Percentiles rank a stretch among this genome's conserved stretches.
Evolutionary conservation across 2,797 vertebrate genomes (phyloP).

Genomic region (Sebastes vulpes): DNA sequence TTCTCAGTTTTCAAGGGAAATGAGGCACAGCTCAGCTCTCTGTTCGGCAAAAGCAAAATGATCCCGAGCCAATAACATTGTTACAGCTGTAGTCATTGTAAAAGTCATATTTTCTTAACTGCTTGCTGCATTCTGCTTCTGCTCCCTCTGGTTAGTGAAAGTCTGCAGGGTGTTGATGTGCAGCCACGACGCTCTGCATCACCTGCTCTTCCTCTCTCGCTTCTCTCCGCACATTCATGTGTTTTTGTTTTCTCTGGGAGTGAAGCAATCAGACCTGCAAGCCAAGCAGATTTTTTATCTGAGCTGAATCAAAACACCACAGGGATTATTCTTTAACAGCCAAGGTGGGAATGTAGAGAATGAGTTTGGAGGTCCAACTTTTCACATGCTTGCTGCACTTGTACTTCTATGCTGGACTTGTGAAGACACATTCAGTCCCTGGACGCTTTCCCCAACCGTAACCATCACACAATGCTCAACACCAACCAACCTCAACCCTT

Average conservation of each 20-base stretch:
- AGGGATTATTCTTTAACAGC: background rate
- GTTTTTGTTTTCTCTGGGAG: background rate
- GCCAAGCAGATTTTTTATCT: background rate
- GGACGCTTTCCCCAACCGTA: background rate
- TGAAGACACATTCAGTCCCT: background rate
- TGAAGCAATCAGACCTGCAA: background rate
- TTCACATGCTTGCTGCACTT: background rate
- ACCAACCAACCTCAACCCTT: background rate
- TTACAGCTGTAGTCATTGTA: background rate
- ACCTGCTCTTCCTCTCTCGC: conserved; percentile 10
- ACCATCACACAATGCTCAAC: background rate
- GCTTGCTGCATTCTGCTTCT: background rate
- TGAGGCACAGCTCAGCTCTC: background rate
- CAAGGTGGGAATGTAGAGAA: background rate
- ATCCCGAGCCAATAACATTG: background rate
- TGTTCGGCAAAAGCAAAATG: conserved; percentile 1
- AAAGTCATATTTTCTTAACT: background rate
- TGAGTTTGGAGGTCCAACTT: background rate
- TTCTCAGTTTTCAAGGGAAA: conserved; percentile 8
- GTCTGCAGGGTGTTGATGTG: background rate
- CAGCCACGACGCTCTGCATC: background rate
- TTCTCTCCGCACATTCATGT: background rate
- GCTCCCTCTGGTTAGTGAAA: background rate
- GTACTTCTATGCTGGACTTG: background rate
- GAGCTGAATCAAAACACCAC: conserved; percentile 23